Base-by-base conservation (phyloP, 2,113 vertebrate genomes). In the Pheucticus melanocephalus region DNA sequence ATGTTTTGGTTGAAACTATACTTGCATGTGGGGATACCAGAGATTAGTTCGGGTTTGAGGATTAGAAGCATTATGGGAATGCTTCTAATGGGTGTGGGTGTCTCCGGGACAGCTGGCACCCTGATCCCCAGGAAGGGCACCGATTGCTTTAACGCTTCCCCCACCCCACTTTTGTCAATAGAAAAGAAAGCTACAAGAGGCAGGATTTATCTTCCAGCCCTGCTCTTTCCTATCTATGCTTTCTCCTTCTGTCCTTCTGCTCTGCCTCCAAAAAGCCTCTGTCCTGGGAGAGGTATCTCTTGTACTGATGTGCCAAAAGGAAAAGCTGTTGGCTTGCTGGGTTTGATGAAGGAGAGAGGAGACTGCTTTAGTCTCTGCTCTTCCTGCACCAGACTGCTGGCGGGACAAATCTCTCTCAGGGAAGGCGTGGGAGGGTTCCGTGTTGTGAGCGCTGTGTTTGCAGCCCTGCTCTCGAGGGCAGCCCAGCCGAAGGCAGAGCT, bases 401-500 rank as follows among this genome's bases (percentile, higher is more conserved):
- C 22, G 23, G 66, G 57, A 21, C 56, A 75, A 40, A 39, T 3
- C 5, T 30, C 25, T 28, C 65, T 31, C 20, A 63, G 80, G 27
- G 59, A 39, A 80, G 18, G 15, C 47, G 37, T 8, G 57, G 50
- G 50, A 87, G 54, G 22, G 18, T 13, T 79, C 48, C 20, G 2
- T 16, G 61, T 33, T 50, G 63, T 69, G 22, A 90, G 56, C 63
- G 33, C 10, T 0, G 0, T 24, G 68, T 22, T 51, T 78, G 68
- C 90, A 75, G 50, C 42, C 70, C 80, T 42, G 10, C 35, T 31
- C 15, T 44, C 9, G 3, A 3, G 59, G 82, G 66, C 25, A 80
- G 76, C 39, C 37, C 76, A 14, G 48, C 48, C 65, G 78, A 82
- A 82, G 73, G 45, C 88, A 73, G 86, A 80, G 70, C 39, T 56